Evolutionary conservation across 2,888 invertebrate species (phyloP).

Genomic region (Nebria brevicollis): DNA sequence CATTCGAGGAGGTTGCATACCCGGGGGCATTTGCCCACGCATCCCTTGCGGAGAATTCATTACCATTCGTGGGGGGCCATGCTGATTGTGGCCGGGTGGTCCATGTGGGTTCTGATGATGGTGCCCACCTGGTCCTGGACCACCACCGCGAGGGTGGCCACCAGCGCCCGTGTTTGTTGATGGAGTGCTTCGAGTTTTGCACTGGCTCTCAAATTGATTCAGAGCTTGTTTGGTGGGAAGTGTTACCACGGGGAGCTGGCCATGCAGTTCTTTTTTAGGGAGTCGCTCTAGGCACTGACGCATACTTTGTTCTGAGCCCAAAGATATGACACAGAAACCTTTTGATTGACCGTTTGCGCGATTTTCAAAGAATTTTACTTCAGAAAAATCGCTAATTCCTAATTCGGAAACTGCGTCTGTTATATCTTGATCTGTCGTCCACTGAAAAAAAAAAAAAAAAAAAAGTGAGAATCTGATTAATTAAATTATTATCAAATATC

Average conservation of each 20-base stretch:
- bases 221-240: slow-evolving; percentile 92
- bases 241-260: slow-evolving; percentile 93
- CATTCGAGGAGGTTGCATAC: slow-evolving; percentile 69
- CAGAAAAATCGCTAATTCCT: slow-evolving; percentile 93
- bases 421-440: slow-evolving; percentile 98
- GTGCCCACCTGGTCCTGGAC: slow-evolving; percentile 63
- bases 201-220: slow-evolving; percentile 90
- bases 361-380: slow-evolving; percentile 99
- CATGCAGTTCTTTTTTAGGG: slow-evolving; percentile 95
- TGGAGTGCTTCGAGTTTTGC: slow-evolving; percentile 87
- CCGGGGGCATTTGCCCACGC: slow-evolving; percentile 62
- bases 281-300: slow-evolving; percentile 91
- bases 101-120: slow-evolving; percentile 59
- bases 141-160: slow-evolving; percentile 70
- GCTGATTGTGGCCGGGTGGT: slow-evolving; percentile 66
- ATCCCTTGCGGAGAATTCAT: slow-evolving; percentile 62
- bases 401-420: slow-evolving; percentile 88
- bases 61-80: slow-evolving; percentile 66
- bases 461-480: not conserved
- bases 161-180: slow-evolving; percentile 74
- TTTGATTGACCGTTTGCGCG: slow-evolving; percentile 98
- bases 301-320: slow-evolving; percentile 92
- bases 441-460: slow-evolving; percentile 69
- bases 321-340: slow-evolving; percentile 95
- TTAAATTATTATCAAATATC: not conserved